These are phyloP conservation scores for Drosophila suzukii DNA, from an alignment of 1,140 invertebrate genomes.

Conservation along the genomic window DNA sequence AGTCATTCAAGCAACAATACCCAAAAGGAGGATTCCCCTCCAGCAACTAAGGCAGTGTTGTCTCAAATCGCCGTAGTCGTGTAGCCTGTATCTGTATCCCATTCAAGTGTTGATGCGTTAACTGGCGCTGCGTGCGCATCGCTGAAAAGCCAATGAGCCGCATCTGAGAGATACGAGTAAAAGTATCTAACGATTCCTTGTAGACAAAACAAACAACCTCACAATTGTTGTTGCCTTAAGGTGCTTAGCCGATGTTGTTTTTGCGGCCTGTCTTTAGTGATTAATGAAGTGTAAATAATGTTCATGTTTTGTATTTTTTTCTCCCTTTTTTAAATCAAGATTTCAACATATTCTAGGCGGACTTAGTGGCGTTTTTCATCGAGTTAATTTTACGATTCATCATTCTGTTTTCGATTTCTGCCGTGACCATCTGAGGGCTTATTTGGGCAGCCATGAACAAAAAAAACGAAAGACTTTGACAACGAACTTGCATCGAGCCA, in stretches of 20 bases:
- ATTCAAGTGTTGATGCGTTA: slow-evolving; percentile 81
- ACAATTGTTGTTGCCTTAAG: slow-evolving; percentile 35
- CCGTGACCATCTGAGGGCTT: slow-evolving; percentile 40
- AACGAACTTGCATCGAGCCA: slow-evolving; percentile 68
- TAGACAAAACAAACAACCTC: slow-evolving; percentile 55
- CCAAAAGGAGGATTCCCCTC: slow-evolving; percentile 37
- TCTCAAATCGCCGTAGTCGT: slow-evolving; percentile 26
- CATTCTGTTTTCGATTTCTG: slow-evolving; percentile 1
- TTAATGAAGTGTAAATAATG: slow-evolving; percentile 82
- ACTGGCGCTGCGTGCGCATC: slow-evolving; percentile 77
- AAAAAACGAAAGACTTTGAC: slow-evolving; percentile 72
- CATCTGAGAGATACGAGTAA: slow-evolving; percentile 63
- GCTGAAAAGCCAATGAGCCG: slow-evolving; percentile 80
- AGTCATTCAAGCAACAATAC: slow-evolving; percentile 80
- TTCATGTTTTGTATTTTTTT: slow-evolving; percentile 65
- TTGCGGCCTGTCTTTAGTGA: slow-evolving; percentile 69
- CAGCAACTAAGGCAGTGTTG: slow-evolving; percentile 10
- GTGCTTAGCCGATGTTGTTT: slow-evolving; percentile 40
- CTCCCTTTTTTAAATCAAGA: slow-evolving; percentile 39
- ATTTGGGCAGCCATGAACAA: slow-evolving; percentile 38
- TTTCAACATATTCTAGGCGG: slow-evolving; percentile 77
- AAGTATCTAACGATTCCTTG: slow-evolving; percentile 64
- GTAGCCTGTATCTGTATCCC: slow-evolving; percentile 45
- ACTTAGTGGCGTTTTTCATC: slow-evolving; percentile 27
- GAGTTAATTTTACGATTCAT: slow-evolving; percentile 13